Base-by-base conservation (phyloP, 2,113 vertebrate genomes). In the Cairina moschata region DNA sequence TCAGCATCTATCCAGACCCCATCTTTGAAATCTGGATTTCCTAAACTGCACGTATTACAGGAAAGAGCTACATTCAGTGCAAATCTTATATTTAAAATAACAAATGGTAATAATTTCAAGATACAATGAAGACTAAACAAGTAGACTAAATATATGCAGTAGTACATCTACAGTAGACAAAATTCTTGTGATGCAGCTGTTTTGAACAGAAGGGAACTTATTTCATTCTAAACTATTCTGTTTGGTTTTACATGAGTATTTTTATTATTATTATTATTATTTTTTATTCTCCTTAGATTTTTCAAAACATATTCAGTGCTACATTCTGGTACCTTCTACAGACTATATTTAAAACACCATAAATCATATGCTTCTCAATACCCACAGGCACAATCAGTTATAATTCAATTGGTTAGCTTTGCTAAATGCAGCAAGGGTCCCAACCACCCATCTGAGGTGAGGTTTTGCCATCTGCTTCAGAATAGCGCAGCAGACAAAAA, bases 391-490 rank as follows among this genome's bases (percentile, higher is more conserved):
- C 40, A 83, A 62, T 88, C 71, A 83, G 87, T 93, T 91, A 72
- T 86, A 95, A 96, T 91, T 93, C 71, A 95, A 32, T 82, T 88
- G 88, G 68, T 93, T 95, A 96, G 74, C 55, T 46, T 81, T 94
- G 79, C 58, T 96, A 93, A 97, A 77, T 88, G 69, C 86, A 97
- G 93, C 59, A 74, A 96, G 82, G 81, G 75, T 91, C 83, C 55
- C 92, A 92, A 40, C 68, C 67, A 83, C 59, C 42, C 87, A 96
- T 77, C 81, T 94, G 95, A 97, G 93, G 83, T 98, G 90, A 95
- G 63, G 72, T 93, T 95, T 96, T 59, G 40, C 96, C 95, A 97
- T 98, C 84, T 97, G 89, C 90, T 97, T 97, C 82, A 52, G 88
- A 97, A 86, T 46, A 88, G 46, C 94, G 58, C 71, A 94, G 80